Evolutionary conservation across 2,888 invertebrate genomes (phyloP).

Genomic region (Reticulitermes lucifugus): DNA sequence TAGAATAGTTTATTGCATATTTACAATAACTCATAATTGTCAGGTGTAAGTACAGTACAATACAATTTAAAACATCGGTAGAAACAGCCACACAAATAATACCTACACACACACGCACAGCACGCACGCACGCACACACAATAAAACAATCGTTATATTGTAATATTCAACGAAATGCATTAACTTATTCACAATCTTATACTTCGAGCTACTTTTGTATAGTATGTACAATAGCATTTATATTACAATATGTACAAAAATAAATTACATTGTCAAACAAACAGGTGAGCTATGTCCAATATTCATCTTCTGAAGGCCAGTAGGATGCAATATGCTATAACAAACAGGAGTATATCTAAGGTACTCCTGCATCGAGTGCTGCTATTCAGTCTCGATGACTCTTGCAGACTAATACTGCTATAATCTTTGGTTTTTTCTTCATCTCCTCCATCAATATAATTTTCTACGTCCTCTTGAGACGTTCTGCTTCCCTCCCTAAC

Average conservation of each 20-base stretch:
- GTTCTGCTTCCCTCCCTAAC: neutral
- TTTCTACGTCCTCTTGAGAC: neutral
- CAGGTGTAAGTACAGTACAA: conserved; percentile 26
- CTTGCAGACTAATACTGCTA: conserved; percentile 27
- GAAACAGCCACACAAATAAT: conserved; percentile 8
- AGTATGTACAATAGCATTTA: conserved; percentile 43
- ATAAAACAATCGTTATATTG: conserved; percentile 8
- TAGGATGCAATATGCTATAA: conserved; percentile 11
- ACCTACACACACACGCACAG: neutral
- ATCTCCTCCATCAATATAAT: conserved; percentile 28
- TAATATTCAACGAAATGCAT: conserved; percentile 6
- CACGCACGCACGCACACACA: neutral
- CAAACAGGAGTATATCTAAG: neutral
- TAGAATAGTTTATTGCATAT: conserved; percentile 23
- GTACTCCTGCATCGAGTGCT: neutral
- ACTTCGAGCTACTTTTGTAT: neutral
- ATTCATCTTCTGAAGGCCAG: conserved; percentile 45
- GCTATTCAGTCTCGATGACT: neutral
- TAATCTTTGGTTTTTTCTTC: conserved; percentile 39
- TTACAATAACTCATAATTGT: neutral
- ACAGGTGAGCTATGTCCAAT: conserved; percentile 8
- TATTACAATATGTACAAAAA: conserved; percentile 54
- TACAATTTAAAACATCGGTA: conserved; percentile 6
- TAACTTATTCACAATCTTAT: conserved; percentile 14
- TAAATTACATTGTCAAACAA: conserved; percentile 47